Percentiles rank a stretch among this genome's conserved stretches.
Conservation (phyloP, 2,888 invertebrate genomes). For the Dasysyrphus tricinctus region DNA sequence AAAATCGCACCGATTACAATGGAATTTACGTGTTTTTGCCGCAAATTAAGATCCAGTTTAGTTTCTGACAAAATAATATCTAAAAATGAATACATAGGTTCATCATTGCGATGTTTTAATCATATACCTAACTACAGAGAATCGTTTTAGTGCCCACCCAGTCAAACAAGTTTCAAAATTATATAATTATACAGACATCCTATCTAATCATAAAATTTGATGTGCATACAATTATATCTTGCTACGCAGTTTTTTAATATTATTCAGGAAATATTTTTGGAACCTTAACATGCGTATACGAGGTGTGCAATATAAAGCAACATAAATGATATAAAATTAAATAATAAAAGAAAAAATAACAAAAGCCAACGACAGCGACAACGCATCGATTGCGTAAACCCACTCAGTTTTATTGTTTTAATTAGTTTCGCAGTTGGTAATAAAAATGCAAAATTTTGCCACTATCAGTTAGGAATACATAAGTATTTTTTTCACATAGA, state of each 20-base stretch:
- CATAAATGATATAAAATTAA: background rate
- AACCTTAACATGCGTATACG: slow-evolving; percentile 17
- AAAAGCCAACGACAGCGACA: slow-evolving; percentile 11
- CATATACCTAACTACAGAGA: no score
- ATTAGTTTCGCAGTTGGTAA: slow-evolving; percentile 54
- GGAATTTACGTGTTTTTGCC: no score
- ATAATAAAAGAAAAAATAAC: background rate
- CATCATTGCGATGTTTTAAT: no score
- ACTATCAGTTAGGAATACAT: slow-evolving; percentile 46
- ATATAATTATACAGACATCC: background rate
- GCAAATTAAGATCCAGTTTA: no score
- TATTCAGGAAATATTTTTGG: slow-evolving; percentile 38
- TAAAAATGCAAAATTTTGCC: slow-evolving; percentile 67
- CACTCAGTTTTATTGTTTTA: slow-evolving; percentile 42
- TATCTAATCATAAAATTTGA: slow-evolving; percentile 16
- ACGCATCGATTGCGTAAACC: slow-evolving; percentile 60
- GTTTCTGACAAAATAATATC: no score
- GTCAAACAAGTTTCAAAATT: background rate
- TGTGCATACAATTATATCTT: slow-evolving; percentile 16
- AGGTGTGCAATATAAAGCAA: slow-evolving; percentile 16
- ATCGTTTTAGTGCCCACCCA: no score
- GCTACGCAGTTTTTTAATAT: background rate
- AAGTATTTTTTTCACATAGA: slow-evolving; percentile 7
- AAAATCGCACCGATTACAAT: no score
- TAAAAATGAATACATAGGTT: no score